phyloP scores from a whole-genome alignment of 2,888 invertebrate genomes.

The Erynnis tages region DNA sequence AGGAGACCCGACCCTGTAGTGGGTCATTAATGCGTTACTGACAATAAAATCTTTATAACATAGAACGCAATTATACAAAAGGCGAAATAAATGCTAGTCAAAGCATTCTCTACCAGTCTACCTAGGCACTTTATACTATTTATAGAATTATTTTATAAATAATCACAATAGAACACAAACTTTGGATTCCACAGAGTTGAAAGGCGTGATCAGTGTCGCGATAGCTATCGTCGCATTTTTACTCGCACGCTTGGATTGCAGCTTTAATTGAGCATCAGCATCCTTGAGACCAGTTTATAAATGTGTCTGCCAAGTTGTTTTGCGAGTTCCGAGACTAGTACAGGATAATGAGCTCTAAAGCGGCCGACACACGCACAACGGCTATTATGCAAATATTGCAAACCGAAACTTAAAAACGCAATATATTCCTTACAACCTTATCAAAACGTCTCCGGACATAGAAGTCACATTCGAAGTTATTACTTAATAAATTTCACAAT shows the following conservation, averaged over 20 bases:
- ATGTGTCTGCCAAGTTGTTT: constrained; percentile 3
- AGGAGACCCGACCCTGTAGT: too few relatives aligned
- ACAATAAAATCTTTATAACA: too few relatives aligned
- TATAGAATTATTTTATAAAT: too few relatives aligned
- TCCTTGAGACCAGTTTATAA: constrained; percentile 9
- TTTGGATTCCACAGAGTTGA: neutral
- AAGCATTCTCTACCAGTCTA: too few relatives aligned
- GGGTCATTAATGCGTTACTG: too few relatives aligned
- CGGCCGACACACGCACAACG: neutral
- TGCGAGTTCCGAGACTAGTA: too few relatives aligned
- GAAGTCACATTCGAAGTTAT: too few relatives aligned
- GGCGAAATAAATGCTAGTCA: too few relatives aligned
- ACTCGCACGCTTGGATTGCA: constrained; percentile 4
- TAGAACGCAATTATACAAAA: too few relatives aligned
- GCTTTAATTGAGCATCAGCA: constrained; percentile 6
- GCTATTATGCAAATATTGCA: neutral
- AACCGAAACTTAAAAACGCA: neutral
- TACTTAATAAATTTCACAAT: too few relatives aligned
- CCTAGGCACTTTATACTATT: too few relatives aligned
- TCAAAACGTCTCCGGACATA: neutral
- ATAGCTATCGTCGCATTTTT: neutral
- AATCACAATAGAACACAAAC: too few relatives aligned
- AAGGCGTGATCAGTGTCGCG: neutral
- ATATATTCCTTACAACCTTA: neutral
- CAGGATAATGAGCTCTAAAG: constrained; percentile 3